phyloP scores from a whole-genome alignment of 2,888 invertebrate species.

The Hemithea aestivaria region DNA sequence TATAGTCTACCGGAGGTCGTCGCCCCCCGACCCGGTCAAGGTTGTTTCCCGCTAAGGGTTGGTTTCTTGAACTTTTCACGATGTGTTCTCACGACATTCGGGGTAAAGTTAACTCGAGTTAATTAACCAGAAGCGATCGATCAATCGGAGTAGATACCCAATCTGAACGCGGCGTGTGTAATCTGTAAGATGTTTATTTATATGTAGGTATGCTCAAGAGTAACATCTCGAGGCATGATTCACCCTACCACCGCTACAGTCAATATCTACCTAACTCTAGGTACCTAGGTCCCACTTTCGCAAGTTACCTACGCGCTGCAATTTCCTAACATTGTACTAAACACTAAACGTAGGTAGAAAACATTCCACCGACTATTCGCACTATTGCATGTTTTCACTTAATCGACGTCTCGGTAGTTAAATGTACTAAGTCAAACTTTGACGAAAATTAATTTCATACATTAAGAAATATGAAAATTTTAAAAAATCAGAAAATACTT shows the following conservation, averaged over 20 bases:
- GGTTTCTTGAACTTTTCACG: conserved; percentile 39
- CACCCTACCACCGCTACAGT: conserved; percentile 34
- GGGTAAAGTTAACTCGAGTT: conserved; percentile 29
- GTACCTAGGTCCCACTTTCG: conserved; percentile 23
- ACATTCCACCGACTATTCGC: conserved; percentile 23
- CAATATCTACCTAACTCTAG: conserved; percentile 28
- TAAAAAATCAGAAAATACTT: no score
- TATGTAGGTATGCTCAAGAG: conserved; percentile 47
- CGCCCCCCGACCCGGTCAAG: conserved; percentile 62
- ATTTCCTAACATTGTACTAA: conserved; percentile 33
- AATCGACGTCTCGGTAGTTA: no score
- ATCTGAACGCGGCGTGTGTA: conserved; percentile 32
- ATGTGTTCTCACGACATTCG: conserved; percentile 37
- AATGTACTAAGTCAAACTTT: no score
- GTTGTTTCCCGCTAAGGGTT: conserved; percentile 50
- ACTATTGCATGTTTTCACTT: conserved; percentile 32
- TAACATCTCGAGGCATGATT: conserved; percentile 48
- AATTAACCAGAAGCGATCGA: conserved; percentile 44
- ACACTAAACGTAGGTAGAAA: conserved; percentile 15
- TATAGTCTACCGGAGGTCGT: conserved; percentile 46
- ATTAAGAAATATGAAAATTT: no score
- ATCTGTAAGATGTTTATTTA: conserved; percentile 44
- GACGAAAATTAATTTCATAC: no score
- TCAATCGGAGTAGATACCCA: conserved; percentile 30
- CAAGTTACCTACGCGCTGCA: conserved; percentile 21